Base-by-base conservation (phyloP, 2,113 vertebrate species). In the Xiphophorus couchianus region DNA sequence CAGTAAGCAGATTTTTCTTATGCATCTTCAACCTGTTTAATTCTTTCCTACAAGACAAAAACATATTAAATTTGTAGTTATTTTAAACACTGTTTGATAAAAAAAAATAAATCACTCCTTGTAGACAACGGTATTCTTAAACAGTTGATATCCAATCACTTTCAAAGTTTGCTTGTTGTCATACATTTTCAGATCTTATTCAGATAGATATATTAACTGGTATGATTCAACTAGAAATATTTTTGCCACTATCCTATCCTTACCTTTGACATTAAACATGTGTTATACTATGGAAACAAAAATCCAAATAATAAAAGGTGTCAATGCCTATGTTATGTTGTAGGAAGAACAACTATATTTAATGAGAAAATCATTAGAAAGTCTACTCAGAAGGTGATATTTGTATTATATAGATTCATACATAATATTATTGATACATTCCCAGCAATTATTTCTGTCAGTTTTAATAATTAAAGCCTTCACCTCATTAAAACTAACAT, bases 21-120 rank as follows among this genome's bases (percentile, higher is more conserved):
- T 85, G 8, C 29, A 33, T 73, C 75, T 83, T 74, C 74, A 91
- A 61, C 67, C 84, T 78, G 30, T 93, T 90, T 84, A 94, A 90
- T 58, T 94, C 86, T 39, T 89, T 88, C 84, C 95, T 96, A 80
- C 42, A 89, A 67, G 85, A 82, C 48, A 66, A 84, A 44, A 54
- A 29, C 61, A 14, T 22, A 75, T 25, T 70, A 58, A 42, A 31
- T 54, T 39, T 19, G 19, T 61, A 2, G 37, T 28, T 25, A 39
- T 12, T 29, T 13, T 35, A 33, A 65, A 22, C 8, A n/a, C 3
- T 11, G 9, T 3, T 65, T 58, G 28, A 66, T 39, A 28, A 22
- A 17, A 30, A 62, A 62, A 35, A 10, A 35, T 3, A 35, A 31
- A 35, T 35, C 10, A 62, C 25, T 39, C 8, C 25, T 31, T n/a